Conservation (phyloP, 2,888 invertebrate genomes). For the Ochropleura plecta region DNA sequence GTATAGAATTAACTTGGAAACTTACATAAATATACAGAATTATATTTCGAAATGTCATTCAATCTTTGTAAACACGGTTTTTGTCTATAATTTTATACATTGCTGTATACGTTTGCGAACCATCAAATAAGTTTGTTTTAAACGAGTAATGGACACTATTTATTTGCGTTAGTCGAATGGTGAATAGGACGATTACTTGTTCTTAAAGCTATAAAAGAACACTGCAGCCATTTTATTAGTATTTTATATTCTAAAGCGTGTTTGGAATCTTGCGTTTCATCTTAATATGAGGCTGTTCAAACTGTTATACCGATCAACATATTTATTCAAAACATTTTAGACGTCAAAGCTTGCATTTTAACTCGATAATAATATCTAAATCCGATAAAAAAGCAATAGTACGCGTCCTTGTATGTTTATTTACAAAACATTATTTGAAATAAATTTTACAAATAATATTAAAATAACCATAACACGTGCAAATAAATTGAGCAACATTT, state of each 20-base stretch:
- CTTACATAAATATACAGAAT: slow-evolving; percentile 14
- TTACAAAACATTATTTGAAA: not conserved
- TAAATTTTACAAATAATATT: slow-evolving; percentile 12
- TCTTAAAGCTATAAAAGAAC: slow-evolving; percentile 1
- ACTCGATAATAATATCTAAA: not conserved
- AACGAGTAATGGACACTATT: slow-evolving; percentile 16
- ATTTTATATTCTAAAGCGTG: slow-evolving; percentile 32
- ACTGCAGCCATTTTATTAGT: slow-evolving; percentile 9
- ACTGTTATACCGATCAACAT: slow-evolving; percentile 6
- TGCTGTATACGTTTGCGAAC: not conserved
- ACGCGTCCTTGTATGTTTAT: not conserved
- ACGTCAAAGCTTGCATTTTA: slow-evolving; percentile 6
- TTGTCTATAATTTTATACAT: slow-evolving; percentile 2
- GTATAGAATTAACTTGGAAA: slow-evolving; percentile 4
- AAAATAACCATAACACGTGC: slow-evolving; percentile 3
- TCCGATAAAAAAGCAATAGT: slow-evolving; percentile 12
- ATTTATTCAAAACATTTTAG: slow-evolving; percentile 26
- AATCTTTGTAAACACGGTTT: slow-evolving; percentile 1
- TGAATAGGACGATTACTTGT: not conserved
- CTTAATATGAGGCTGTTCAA: slow-evolving; percentile 33
- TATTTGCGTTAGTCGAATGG: not conserved
- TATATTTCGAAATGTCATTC: slow-evolving; percentile 28
- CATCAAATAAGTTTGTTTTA: not conserved
- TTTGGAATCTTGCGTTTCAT: slow-evolving; percentile 29
- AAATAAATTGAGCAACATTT: slow-evolving; percentile 20